Evolutionary conservation across 2,888 invertebrate species (phyloP), one percentile per base, ranked within the genome.

Genomic region (Mimas tiliae): DNA sequence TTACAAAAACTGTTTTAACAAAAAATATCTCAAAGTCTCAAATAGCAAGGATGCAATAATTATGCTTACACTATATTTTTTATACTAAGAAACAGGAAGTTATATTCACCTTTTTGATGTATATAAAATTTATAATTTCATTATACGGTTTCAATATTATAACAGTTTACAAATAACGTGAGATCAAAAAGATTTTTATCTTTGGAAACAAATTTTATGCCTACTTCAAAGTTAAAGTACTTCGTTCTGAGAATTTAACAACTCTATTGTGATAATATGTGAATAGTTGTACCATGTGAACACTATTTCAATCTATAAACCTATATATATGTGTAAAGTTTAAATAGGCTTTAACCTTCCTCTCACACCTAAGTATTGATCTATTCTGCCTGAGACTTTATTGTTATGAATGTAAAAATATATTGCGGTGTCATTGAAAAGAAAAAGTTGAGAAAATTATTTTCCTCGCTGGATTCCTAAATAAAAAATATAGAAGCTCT

Each of bases 171-270:
- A 63, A 68, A 68, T 65, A 71, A 64, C 51, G 65, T 33, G 66
- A 71, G 69, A 71, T 71, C 71, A 71, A 71, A 71, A 67, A 45
- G 67, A 67, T 47, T 50, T 67, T 50, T 50, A 19, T 50, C 62
- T 62, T 58, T 67, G 38, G 48, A 42, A 55, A 50, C n/a, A 64
- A 55, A 21, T 38, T 47, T 64, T 58, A 58, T 47, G 47, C 47
- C 53, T 45, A 65, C 55, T 55, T 65, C 38, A 65, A 65, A 65
- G 47, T 65, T 65, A 34, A 65, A 58, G 12, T 42, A 38, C 38
- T 53, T 14, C 53, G 38, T 58, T 19, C 58, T 19, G 12, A 58
- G 42, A 19, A 19, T 58, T 42, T 42, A 19, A 58, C 58, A 19
- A 42, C 58, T 58, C 42, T 8, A 58, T 58, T 58, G 58, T 42